phyloP scores from a whole-genome alignment of 2,888 invertebrate genomes.

The Diplolepis rosae region DNA sequence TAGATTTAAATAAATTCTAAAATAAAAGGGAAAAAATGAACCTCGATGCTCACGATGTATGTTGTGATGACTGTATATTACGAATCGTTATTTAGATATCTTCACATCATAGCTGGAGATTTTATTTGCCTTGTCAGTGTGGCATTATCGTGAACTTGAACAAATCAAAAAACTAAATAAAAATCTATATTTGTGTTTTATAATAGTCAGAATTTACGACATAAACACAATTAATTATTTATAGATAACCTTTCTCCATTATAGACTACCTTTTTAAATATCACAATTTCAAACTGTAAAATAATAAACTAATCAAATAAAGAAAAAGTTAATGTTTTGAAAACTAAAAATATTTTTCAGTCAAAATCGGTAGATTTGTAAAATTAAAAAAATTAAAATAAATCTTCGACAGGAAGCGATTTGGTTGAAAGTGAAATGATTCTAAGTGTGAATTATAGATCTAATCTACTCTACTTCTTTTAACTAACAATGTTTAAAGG shows the following conservation, averaged over 20 bases:
- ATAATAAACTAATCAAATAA: too few relatives aligned
- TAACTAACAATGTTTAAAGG: background rate
- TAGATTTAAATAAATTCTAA: background rate
- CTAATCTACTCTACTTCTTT: background rate
- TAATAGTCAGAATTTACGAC: too few relatives aligned
- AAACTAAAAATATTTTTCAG: background rate
- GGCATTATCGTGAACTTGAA: constrained; percentile 6
- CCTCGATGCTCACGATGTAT: constrained; percentile 21
- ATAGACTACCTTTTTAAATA: too few relatives aligned
- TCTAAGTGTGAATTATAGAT: background rate
- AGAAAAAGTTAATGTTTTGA: too few relatives aligned
- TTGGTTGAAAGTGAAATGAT: background rate
- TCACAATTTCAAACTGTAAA: too few relatives aligned
- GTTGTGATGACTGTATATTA: constrained; percentile 8
- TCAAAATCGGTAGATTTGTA: background rate
- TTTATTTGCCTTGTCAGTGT: constrained; percentile 14
- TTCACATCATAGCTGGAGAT: background rate
- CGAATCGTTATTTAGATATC: constrained; percentile 18
- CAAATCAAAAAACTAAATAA: background rate
- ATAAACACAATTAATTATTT: too few relatives aligned
- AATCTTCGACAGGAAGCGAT: background rate
- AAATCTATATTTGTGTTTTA: too few relatives aligned
- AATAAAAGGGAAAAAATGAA: constrained; percentile 1
- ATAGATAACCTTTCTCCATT: too few relatives aligned
- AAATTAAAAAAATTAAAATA: background rate